A percentile compares a stretch with the other conserved stretches of the same genome.
phyloP scores from a whole-genome alignment of 2,888 invertebrate species.

The Lasioglossum calceatum region DNA sequence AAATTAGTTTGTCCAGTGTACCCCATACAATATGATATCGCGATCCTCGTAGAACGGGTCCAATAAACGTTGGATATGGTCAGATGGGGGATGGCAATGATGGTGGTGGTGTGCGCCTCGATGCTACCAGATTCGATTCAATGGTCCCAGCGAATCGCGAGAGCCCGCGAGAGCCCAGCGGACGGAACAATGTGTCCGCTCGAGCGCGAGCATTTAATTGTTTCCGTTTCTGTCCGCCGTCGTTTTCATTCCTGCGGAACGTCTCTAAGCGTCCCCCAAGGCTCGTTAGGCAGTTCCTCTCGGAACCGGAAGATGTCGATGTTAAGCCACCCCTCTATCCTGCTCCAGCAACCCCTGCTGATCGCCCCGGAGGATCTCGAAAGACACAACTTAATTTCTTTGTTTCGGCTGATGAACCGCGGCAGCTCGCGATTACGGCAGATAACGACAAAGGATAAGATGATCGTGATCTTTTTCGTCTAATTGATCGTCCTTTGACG shows the following conservation, averaged over 20 bases:
- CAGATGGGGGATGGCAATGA: slow-evolving; percentile 6
- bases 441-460: not conserved
- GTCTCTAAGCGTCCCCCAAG: slow-evolving; percentile 68
- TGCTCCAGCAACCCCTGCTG: not conserved
- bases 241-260: slow-evolving; percentile 72
- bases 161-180: slow-evolving; percentile 47
- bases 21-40: not conserved
- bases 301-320: slow-evolving; percentile 78
- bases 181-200: slow-evolving; percentile 71
- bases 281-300: slow-evolving; percentile 81
- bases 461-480: not conserved
- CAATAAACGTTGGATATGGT: slow-evolving; percentile 17
- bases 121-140: slow-evolving; percentile 45
- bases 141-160: slow-evolving; percentile 59
- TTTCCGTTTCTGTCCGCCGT: slow-evolving; percentile 74
- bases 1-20: slow-evolving; percentile 17
- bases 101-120: slow-evolving; percentile 50
- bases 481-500: not conserved
- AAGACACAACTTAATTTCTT: slow-evolving; percentile 64
- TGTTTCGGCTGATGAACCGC: slow-evolving; percentile 58
- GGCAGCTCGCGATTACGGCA: slow-evolving; percentile 40
- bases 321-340: slow-evolving; percentile 64
- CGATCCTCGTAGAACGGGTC: slow-evolving; percentile 2
- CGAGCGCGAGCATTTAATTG: slow-evolving; percentile 76
- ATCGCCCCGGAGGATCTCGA: not conserved